Evolutionary conservation across 2,113 vertebrate species (phyloP).

Genomic region (Larimichthys polyactis): DNA sequence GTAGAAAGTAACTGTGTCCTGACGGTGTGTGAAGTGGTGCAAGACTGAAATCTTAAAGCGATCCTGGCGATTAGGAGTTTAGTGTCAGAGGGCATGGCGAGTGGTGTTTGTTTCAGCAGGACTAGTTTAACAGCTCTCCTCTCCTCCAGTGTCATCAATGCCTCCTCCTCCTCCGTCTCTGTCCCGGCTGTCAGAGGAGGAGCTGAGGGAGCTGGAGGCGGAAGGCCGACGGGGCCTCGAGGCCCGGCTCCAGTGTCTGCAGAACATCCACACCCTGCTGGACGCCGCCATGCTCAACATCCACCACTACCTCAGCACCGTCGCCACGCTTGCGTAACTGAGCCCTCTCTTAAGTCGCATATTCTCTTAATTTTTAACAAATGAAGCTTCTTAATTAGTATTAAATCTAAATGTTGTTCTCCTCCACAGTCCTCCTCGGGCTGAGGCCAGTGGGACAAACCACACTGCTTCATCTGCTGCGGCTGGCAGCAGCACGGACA

Average conservation of each 20-base stretch:
- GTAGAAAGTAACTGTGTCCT: neutral
- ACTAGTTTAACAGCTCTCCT: neutral
- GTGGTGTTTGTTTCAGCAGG: neutral
- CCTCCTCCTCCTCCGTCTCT: slow-evolving; percentile 92
- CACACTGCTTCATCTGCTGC: slow-evolving; percentile 42
- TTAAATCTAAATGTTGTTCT: too few species aligned
- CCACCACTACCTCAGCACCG: slow-evolving; percentile 94
- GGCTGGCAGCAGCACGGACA: slow-evolving; percentile 41
- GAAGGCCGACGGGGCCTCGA: slow-evolving; percentile 93
- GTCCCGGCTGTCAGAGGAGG: slow-evolving; percentile 90
- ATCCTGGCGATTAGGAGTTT: too few species aligned
- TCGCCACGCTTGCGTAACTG: slow-evolving; percentile 88
- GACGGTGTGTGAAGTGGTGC: too few species aligned
- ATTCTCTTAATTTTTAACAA: neutral
- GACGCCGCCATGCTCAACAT: slow-evolving; percentile 97
- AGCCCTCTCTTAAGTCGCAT: too few species aligned
- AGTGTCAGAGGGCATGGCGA: neutral
- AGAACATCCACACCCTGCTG: slow-evolving; percentile 95
- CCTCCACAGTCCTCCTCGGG: slow-evolving; percentile 78
- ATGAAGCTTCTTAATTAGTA: neutral
- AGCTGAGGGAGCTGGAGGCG: slow-evolving; percentile 92
- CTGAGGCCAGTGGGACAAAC: slow-evolving; percentile 59
- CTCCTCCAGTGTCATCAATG: slow-evolving; percentile 90
- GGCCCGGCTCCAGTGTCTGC: slow-evolving; percentile 93
- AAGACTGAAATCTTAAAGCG: too few species aligned